Evolutionary conservation across 2,113 vertebrate species (phyloP), one percentile per base, ranked within the genome.

Genomic region (Harpagus bidentatus): DNA sequence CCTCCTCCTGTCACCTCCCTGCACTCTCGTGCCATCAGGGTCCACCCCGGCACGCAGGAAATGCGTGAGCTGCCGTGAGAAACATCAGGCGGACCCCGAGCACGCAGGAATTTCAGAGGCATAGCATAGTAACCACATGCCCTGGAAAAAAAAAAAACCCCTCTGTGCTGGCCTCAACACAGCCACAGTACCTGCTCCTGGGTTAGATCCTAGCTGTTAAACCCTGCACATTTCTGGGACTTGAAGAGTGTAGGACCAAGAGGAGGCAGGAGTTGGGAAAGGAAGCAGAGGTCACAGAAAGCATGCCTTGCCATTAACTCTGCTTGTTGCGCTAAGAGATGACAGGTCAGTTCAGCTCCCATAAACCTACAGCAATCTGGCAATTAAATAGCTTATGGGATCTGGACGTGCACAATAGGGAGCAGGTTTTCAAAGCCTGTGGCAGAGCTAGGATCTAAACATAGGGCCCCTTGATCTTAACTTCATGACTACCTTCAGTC

Each of bases 51-150:
- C 2, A 6, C 0, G 7, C 53, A 86, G 31, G 36, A 14, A 77
- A 43, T 13, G 4, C 0, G 0, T 2, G 2, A 58, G 25, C 20
- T 3, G 4, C 47, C 2, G 4, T 34, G n/a, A 88, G 66, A 82
- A 92, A 90, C 20, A 17, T 13, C 28, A 52, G 20, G 38, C 61
- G 50, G 38, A 67, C 7, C 61, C 28, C 0, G 0, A 59, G 71
- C 8, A 4, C 0, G 3, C 53, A 81, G 81, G 47, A 67, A 42
- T 48, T 31, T 21, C 10, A 42, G 48, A 93, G 48, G 34, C 6
- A 2, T 5, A 76, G 53, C 6, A 5, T 0, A 66, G 55, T 32
- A 85, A 85, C 29, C 17, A 47, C 3, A 1, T 3, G 3, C 10
- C 42, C 36, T 34, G 36, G 48, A 14, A 11, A 55, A 66, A 76